These are phyloP conservation scores for Eurytemora carolleeae DNA, from an alignment of 1,140 invertebrate genomes.

Conservation along the genomic window DNA sequence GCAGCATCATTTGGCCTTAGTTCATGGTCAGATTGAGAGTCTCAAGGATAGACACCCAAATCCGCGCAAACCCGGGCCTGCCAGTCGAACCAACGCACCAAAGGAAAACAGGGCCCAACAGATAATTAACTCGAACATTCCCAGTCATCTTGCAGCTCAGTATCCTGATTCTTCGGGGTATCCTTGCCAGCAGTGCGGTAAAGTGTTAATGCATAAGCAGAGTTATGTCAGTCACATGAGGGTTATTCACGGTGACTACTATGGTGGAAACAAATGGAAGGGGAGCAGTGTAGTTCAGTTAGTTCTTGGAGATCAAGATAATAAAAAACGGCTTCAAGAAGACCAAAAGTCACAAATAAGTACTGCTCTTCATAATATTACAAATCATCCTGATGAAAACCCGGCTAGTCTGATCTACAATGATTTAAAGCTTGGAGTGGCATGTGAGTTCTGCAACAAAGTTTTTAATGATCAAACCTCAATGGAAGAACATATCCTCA, in stretches of 20 bases:
- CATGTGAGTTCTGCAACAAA: conserved; percentile 3
- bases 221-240: conserved; percentile 1
- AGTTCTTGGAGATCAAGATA: background rate
- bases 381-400: too few species aligned
- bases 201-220: conserved; percentile 3
- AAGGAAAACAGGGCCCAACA: background rate
- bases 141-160: too few species aligned
- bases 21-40: background rate
- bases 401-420: too few species aligned
- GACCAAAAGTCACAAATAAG: too few species aligned
- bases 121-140: too few species aligned
- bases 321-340: too few species aligned
- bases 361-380: too few species aligned
- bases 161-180: background rate
- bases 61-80: conserved; percentile 8
- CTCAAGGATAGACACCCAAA: background rate
- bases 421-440: background rate
- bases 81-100: conserved; percentile 8
- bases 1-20: background rate
- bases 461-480: background rate
- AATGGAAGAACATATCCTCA: background rate
- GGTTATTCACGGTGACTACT: conserved; percentile 4
- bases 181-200: conserved; percentile 1
- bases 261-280: conserved; percentile 4
- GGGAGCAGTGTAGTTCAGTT: background rate